Evolutionary conservation across 2,797 vertebrate genomes (phyloP).

Genomic region (Florisuga fusca): DNA sequence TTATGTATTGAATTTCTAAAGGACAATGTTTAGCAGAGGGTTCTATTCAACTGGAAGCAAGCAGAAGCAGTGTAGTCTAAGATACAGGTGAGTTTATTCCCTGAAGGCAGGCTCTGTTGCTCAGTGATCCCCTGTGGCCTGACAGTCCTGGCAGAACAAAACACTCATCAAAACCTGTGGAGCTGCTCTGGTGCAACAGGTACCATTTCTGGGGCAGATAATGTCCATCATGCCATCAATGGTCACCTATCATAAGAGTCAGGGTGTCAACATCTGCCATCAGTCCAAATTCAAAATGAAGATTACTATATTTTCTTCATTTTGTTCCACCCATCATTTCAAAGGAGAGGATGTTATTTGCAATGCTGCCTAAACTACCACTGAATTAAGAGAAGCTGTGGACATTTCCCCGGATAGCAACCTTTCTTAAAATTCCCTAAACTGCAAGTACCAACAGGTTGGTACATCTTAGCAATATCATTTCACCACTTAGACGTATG

Average conservation of each 20-base stretch:
- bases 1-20: neutral
- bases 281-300: neutral
- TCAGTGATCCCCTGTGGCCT: neutral
- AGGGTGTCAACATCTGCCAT: neutral
- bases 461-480: neutral
- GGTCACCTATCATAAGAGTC: neutral
- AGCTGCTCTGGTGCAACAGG: neutral
- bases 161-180: neutral
- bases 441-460: neutral
- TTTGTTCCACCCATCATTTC: neutral
- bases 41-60: neutral
- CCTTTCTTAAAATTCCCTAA: neutral
- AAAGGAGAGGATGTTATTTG: neutral
- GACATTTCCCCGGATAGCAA: neutral
- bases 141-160: neutral
- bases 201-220: neutral
- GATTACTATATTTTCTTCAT: neutral
- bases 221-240: neutral
- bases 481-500: neutral
- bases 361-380: neutral
- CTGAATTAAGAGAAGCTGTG: neutral
- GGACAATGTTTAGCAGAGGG: neutral
- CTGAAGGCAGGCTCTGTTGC: neutral
- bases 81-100: neutral
- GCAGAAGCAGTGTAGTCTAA: neutral